phyloP scores from a whole-genome alignment of 2,113 vertebrate species.

The Pachyramphus minor region DNA sequence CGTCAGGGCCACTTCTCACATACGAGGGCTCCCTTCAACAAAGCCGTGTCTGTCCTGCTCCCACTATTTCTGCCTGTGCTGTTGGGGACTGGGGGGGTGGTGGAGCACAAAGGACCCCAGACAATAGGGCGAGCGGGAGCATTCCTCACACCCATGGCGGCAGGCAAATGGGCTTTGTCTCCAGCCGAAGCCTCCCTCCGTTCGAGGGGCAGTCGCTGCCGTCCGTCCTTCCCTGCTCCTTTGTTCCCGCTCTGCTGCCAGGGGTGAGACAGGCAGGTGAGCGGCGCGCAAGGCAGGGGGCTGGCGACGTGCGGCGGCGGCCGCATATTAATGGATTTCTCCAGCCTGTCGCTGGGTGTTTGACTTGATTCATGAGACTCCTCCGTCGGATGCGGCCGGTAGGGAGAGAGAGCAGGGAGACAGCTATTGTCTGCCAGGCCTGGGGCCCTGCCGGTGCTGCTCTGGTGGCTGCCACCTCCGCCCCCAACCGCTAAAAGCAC shows the following conservation, averaged over 20 bases:
- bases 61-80: background rate
- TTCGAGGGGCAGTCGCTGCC: slow-evolving; percentile 10
- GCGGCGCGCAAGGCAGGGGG: background rate
- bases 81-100: background rate
- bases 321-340: slow-evolving; percentile 31
- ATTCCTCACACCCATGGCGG: slow-evolving; percentile 35
- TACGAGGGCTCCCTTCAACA: background rate
- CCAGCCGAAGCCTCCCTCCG: background rate
- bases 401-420: background rate
- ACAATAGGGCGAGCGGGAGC: slow-evolving; percentile 45
- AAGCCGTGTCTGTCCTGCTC: slow-evolving; percentile 19
- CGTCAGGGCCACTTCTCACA: background rate
- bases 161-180: background rate
- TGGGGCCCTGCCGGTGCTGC: background rate
- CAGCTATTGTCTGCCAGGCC: slow-evolving; percentile 2
- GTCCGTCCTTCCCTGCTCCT: background rate
- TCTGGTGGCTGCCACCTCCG: background rate
- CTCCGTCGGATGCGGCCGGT: background rate
- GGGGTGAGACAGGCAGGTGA: slow-evolving; percentile 58
- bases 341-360: slow-evolving; percentile 24
- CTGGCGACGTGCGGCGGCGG: background rate
- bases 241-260: slow-evolving; percentile 40
- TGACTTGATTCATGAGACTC: slow-evolving; percentile 34
- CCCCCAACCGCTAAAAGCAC: background rate
- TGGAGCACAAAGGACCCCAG: slow-evolving; percentile 34